These are phyloP conservation scores for Ganaspis brasiliensis DNA, from an alignment of 2,888 invertebrate species.

Conservation along the genomic window DNA sequence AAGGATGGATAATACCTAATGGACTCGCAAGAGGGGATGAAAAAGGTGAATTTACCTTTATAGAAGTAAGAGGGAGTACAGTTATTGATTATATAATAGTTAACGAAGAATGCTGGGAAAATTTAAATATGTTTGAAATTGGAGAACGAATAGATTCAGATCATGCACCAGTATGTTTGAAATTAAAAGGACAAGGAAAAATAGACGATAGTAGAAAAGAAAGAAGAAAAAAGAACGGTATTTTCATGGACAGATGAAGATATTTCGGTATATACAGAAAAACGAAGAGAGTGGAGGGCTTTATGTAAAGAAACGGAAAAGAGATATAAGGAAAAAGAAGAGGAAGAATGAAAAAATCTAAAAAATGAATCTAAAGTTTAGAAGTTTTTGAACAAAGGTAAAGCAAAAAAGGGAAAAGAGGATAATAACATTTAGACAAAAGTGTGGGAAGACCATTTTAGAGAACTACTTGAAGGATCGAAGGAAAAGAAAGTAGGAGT, in stretches of 20 bases:
- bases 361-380: conserved; percentile 44
- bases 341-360: conserved; percentile 37
- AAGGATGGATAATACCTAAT: conserved; percentile 56
- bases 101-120: conserved; percentile 36
- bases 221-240: conserved; percentile 33
- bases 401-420: neutral
- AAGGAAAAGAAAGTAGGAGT: too few species aligned
- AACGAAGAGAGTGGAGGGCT: conserved; percentile 40
- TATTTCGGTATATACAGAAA: neutral
- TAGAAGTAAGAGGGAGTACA: conserved; percentile 49
- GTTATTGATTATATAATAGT: conserved; percentile 57
- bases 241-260: conserved; percentile 43
- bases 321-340: conserved; percentile 6
- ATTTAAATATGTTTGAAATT: conserved; percentile 41
- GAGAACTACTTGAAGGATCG: conserved; percentile 35
- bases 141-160: conserved; percentile 54
- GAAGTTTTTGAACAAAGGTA: conserved; percentile 44
- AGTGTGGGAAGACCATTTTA: conserved; percentile 44
- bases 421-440: conserved; percentile 26
- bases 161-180: conserved; percentile 51
- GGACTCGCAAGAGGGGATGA: conserved; percentile 53
- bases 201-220: conserved; percentile 16
- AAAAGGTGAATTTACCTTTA: conserved; percentile 56
- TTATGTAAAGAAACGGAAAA: conserved; percentile 42
- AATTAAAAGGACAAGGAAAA: conserved; percentile 29